Percentiles rank a stretch among this genome's conserved stretches.
phyloP scores from a whole-genome alignment of 2,113 vertebrate genomes.

The Psammodynastes pulverulentus region DNA sequence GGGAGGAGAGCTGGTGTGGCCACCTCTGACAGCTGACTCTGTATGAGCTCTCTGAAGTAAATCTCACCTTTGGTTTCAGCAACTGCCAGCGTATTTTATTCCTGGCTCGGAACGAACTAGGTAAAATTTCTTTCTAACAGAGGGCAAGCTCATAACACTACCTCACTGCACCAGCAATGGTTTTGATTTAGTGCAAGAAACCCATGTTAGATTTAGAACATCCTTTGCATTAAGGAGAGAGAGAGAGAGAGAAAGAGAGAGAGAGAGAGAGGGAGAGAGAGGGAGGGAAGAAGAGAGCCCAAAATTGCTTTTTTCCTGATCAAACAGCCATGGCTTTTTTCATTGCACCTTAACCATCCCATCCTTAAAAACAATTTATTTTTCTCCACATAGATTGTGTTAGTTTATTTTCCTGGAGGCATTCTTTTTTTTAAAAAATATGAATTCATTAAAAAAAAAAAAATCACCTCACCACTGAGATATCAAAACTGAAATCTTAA shows the following conservation, averaged over 20 bases:
- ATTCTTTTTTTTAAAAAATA: background rate
- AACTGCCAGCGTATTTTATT: background rate
- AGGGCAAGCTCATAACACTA: background rate
- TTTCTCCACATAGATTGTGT: background rate
- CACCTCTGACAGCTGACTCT: background rate
- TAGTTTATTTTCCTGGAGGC: background rate
- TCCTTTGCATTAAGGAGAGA: background rate
- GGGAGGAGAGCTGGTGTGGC: background rate
- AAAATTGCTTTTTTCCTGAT: background rate
- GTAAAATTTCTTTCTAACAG: background rate
- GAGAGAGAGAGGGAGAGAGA: no score
- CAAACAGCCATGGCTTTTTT: background rate
- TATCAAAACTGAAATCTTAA: background rate
- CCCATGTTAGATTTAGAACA: background rate
- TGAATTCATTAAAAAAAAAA: no score
- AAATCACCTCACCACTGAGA: background rate
- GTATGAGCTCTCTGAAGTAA: background rate
- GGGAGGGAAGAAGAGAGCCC: background rate
- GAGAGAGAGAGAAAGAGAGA: background rate
- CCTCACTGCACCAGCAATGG: background rate
- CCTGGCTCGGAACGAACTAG: background rate
- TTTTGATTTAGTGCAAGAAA: background rate
- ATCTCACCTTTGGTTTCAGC: background rate
- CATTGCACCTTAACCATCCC: background rate
- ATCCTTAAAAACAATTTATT: background rate